Evolutionary conservation across 2,113 vertebrate species (phyloP).

Genomic region (Tupaia tana): DNA sequence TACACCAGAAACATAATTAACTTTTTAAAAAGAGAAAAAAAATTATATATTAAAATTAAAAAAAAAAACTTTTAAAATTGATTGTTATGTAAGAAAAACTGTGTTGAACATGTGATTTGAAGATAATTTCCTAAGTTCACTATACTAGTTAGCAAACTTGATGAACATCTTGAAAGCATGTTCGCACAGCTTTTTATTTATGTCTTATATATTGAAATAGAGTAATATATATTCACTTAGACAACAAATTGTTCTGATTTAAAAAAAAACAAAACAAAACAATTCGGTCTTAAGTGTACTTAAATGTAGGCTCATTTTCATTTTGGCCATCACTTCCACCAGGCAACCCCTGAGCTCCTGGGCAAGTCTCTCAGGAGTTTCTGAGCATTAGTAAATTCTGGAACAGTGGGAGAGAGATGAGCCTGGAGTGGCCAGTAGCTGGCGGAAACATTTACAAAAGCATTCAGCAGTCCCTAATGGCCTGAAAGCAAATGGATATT

Average conservation of each 20-base stretch:
- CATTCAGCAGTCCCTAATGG: conserved; percentile 61
- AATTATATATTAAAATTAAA: neutral
- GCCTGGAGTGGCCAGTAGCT: conserved; percentile 28
- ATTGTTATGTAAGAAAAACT: neutral
- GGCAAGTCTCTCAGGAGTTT: neutral
- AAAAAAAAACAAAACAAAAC: neutral
- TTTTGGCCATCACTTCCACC: neutral
- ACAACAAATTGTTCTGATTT: neutral
- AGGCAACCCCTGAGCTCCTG: neutral
- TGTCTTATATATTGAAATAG: neutral
- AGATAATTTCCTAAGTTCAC: neutral
- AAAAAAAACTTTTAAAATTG: too few relatives aligned
- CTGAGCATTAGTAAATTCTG: conserved; percentile 50
- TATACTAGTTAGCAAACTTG: neutral
- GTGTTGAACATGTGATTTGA: neutral
- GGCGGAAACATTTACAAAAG: conserved; percentile 68
- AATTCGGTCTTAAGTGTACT: neutral
- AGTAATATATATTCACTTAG: neutral
- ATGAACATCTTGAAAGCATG: neutral
- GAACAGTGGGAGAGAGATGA: neutral
- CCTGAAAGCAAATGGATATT: conserved; percentile 73
- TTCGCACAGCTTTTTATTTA: neutral
- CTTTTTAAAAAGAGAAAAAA: neutral
- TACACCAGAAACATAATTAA: too few relatives aligned
- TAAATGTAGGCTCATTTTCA: neutral